A percentile compares a stretch with the other conserved stretches of the same genome.
These are phyloP conservation scores for Nyctibius grandis DNA, from an alignment of 2,797 vertebrate genomes.

Conservation along the genomic window DNA sequence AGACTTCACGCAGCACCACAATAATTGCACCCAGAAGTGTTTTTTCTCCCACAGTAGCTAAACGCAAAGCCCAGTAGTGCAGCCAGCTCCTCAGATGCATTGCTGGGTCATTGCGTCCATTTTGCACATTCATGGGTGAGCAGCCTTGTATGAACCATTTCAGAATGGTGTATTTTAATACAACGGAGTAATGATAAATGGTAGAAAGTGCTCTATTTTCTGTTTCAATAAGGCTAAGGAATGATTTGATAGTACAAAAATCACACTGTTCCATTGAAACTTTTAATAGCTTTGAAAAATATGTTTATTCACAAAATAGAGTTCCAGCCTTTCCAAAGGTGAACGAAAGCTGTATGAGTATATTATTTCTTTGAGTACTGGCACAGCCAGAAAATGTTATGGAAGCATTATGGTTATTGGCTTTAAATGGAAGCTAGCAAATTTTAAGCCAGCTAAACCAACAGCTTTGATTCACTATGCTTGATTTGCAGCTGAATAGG, in stretches of 20 bases:
- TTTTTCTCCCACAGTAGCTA: not conserved
- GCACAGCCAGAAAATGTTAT: not conserved
- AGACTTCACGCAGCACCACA: not conserved
- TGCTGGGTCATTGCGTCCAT: not conserved
- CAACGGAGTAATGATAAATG: not conserved
- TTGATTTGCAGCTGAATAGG: not conserved
- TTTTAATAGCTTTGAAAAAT: not conserved
- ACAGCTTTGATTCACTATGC: not conserved
- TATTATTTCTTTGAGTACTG: conserved; percentile 18
- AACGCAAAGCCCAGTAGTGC: not conserved
- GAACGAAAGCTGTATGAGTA: not conserved
- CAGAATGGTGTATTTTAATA: not conserved
- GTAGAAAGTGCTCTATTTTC: not conserved
- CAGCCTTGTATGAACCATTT: not conserved
- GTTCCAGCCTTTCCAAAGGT: not conserved
- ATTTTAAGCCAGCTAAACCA: conserved; percentile 44
- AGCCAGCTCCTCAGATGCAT: not conserved
- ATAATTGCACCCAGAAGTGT: not conserved
- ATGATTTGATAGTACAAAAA: not conserved
- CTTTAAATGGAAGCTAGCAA: conserved; percentile 37
- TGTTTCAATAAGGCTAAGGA: not conserved
- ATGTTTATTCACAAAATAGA: not conserved
- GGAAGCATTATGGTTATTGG: not conserved
- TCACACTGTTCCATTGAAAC: not conserved
- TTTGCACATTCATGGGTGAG: not conserved